phyloP scores from a whole-genome alignment of 1,140 invertebrate genomes.

The Drosophila willistoni region DNA sequence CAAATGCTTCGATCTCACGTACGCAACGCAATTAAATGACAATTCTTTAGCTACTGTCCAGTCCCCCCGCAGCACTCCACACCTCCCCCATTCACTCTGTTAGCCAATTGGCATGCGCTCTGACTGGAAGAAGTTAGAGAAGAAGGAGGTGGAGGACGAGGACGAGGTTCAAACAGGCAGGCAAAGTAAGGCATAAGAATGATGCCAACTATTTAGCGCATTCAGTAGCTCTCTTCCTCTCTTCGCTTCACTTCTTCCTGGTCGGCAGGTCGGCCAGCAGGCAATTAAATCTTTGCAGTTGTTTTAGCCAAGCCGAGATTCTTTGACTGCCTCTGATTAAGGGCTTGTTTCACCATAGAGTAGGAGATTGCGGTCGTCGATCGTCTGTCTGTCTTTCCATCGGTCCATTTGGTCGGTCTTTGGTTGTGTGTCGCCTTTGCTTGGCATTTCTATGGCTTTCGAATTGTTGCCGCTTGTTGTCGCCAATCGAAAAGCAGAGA shows the following conservation, averaged over 20 bases:
- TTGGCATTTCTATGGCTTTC: slow-evolving; percentile 61
- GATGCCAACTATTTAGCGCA: slow-evolving; percentile 81
- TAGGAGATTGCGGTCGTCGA: slow-evolving; percentile 27
- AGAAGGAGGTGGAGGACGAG: not conserved
- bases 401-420: not conserved
- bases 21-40: slow-evolving; percentile 81
- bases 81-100: no score
- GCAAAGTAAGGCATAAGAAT: slow-evolving; percentile 79
- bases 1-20: slow-evolving; percentile 78
- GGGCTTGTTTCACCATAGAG: slow-evolving; percentile 66
- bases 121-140: not conserved
- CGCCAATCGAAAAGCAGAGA: slow-evolving; percentile 17
- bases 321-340: slow-evolving; percentile 71
- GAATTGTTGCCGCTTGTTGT: slow-evolving; percentile 35
- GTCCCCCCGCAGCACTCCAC: not conserved
- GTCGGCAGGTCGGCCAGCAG: slow-evolving; percentile 32
- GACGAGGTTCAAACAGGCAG: slow-evolving; percentile 9
- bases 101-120: slow-evolving; percentile 73
- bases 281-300: slow-evolving; percentile 81
- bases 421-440: slow-evolving; percentile 10
- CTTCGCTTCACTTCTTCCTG: not conserved
- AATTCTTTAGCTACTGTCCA: slow-evolving; percentile 77
- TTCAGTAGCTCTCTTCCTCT: slow-evolving; percentile 64
- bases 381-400: not conserved
- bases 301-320: slow-evolving; percentile 68